A percentile compares a stretch with the other conserved stretches of the same genome.
phyloP scores from a whole-genome alignment of 2,113 vertebrate species.

The Apistogramma diplotaenia region DNA sequence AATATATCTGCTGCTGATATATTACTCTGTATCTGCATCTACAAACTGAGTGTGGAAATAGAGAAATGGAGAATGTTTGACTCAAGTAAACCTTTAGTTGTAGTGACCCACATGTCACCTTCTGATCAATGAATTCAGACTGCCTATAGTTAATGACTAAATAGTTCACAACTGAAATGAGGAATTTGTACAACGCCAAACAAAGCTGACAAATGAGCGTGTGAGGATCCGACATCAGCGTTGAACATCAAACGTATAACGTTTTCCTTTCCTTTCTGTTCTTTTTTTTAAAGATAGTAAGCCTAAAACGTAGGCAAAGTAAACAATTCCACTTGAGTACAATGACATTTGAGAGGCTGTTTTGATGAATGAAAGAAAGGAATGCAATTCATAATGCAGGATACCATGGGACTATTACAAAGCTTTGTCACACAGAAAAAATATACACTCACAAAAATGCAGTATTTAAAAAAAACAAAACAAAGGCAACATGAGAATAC shows the following conservation, averaged over 20 bases:
- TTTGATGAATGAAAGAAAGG: slow-evolving; percentile 44
- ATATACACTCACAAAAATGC: slow-evolving; percentile 46
- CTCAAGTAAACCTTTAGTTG: slow-evolving; percentile 21
- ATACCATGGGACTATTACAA: slow-evolving; percentile 53
- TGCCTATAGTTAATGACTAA: slow-evolving; percentile 40
- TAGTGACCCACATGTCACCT: slow-evolving; percentile 11
- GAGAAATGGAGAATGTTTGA: slow-evolving; percentile 14
- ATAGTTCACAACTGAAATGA: slow-evolving; percentile 32
- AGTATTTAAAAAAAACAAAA: slow-evolving; percentile 40
- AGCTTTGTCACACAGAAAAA: slow-evolving; percentile 53
- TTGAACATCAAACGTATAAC: slow-evolving; percentile 37
- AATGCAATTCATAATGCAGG: slow-evolving; percentile 26
- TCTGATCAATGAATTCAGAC: slow-evolving; percentile 35
- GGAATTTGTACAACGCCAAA: slow-evolving; percentile 17
- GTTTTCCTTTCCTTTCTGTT: not conserved
- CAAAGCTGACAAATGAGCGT: slow-evolving; percentile 28
- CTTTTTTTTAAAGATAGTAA: slow-evolving; percentile 8
- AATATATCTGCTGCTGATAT: slow-evolving; percentile 34
- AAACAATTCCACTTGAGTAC: slow-evolving; percentile 44
- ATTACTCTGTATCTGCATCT: slow-evolving; percentile 22
- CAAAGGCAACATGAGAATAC: slow-evolving; percentile 67
- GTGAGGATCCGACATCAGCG: slow-evolving; percentile 20
- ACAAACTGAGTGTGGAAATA: slow-evolving; percentile 15
- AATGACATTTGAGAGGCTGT: slow-evolving; percentile 43
- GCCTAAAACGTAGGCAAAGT: slow-evolving; percentile 20